Evolutionary conservation across 1,140 invertebrate genomes (phyloP), one percentile per base, ranked within the genome.

Genomic region (Berghia stephanieae): DNA sequence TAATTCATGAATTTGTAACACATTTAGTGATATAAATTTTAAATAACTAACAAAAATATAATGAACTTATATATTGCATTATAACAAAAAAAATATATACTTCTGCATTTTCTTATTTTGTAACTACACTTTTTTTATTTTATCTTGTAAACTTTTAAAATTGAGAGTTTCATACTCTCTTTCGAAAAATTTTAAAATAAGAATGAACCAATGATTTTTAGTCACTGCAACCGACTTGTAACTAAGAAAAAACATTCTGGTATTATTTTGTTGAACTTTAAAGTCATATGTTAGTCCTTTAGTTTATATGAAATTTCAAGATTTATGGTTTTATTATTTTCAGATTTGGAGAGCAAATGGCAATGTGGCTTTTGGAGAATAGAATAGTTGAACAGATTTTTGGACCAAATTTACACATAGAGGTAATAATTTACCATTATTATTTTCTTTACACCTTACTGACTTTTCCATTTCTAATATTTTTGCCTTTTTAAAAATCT

Each of bases 301-400:
- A n/a, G n/a, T 67, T 13, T 6, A 0, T 3, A 8, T 67, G 13
- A 13, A 49, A 49, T 13, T 49, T 49, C n/a, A n/a, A n/a, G 13
- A 13, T 13, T n/a, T 49, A 49, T 49, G n/a, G n/a, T 49, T 49
- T 77, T 67, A 49, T 75, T 55, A 55, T 43, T 83, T 80, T 27
- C 79, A 86, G 84, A 40, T 83, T 96, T 70, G 95, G 95, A 0
- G 94, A 95, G 77, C 93, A 94, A 77, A 91, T 98, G 69, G 95
- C 94, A 0, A 92, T 94, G 75, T 98, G 96, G 96, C 89, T 98
- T 6, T 94, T 95, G 0, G 93, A 94, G 66, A 95, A 96, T 87
- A 95, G 96, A 86, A 96, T 98, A 69, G 95, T 98, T 81, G 94
- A 96, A 83, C 96, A 98, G 86, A 93, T 98, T 49, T 98, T 98